Base-by-base conservation (phyloP, 2,888 invertebrate species). In the Choreutis nemorana region DNA sequence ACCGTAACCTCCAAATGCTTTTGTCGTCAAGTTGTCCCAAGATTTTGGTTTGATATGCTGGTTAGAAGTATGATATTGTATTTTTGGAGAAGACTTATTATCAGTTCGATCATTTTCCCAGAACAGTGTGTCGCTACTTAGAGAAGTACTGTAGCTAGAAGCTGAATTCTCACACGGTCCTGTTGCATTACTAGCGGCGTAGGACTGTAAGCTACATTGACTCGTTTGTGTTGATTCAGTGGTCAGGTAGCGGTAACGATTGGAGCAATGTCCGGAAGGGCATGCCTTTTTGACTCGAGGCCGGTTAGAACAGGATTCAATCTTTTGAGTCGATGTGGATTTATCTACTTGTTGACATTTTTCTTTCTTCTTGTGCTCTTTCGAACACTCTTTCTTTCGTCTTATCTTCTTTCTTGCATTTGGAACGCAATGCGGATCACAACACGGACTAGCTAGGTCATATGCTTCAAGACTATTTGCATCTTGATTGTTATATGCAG, bases 11-110 rank as follows among this genome's bases (percentile, higher is more conserved):
- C 91, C 91, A 41, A 90, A 87, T 0, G 89, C 88, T 67, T 91
- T 92, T 2, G 91, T 91, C 0, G 92, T 89, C 30, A 94, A 70
- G 63, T 93, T 93, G 55, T 93, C 93, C 92, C 93, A 93, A 0
- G 92, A 93, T 57, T 93, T 93, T 1, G 93, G 93, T 51, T 93
- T 94, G 1, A 56, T 64, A 30, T 78, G 66, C 39, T 70, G 73
- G 34, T 78, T 67, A 13, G 71, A 55, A 34, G 61, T 73, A 40
- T 79, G 79, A 29, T 78, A 77, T 41, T 78, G 77, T 34, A 77
- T 73, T 62, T 68, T 79, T 37, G 81, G 67, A 34, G 73, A 55
- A 37, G 79, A 48, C 40, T 75, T 52, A 42, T 71, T 40, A 48
- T 81, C 77, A 5, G 65, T 52, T 2, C 73, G 57, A 29, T 75